Evolutionary conservation across 2,797 vertebrate species (phyloP).

Genomic region (Sebastes melanostomus): DNA sequence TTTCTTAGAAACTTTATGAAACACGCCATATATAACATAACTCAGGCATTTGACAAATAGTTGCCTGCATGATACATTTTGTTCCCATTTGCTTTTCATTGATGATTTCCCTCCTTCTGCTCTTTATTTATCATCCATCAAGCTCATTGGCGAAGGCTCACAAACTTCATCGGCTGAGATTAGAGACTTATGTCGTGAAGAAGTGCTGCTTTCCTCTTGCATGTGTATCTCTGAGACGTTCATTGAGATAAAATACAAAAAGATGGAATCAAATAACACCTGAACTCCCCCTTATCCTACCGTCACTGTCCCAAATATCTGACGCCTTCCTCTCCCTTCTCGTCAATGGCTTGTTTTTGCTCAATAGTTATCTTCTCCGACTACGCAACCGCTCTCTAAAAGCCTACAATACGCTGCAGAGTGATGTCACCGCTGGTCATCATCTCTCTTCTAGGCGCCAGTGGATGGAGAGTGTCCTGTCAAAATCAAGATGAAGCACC

Average conservation of each 20-base stretch:
- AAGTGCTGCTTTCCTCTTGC: not conserved
- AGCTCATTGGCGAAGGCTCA: not conserved
- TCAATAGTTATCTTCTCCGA: conserved; percentile 3
- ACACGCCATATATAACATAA: not conserved
- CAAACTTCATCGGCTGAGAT: not conserved
- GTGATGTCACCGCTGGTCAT: conserved; percentile 68
- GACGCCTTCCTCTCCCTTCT: not conserved
- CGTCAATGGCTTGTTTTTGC: not conserved
- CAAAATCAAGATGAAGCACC: conserved; percentile 63
- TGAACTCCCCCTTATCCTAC: not conserved
- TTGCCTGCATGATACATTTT: not conserved
- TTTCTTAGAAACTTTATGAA: conserved; percentile 22
- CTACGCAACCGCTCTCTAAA: conserved; percentile 29
- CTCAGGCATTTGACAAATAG: not conserved
- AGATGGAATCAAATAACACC: not conserved
- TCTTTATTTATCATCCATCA: not conserved
- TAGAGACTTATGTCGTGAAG: not conserved
- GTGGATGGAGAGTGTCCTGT: conserved; percentile 51
- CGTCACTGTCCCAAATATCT: not conserved
- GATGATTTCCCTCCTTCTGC: not conserved
- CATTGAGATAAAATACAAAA: not conserved
- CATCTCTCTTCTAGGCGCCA: conserved; percentile 59
- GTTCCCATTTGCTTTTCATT: not conserved
- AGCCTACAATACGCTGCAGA: conserved; percentile 41
- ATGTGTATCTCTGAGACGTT: not conserved